Conservation (phyloP, 2,113 vertebrate species). For the Stegastes partitus region DNA sequence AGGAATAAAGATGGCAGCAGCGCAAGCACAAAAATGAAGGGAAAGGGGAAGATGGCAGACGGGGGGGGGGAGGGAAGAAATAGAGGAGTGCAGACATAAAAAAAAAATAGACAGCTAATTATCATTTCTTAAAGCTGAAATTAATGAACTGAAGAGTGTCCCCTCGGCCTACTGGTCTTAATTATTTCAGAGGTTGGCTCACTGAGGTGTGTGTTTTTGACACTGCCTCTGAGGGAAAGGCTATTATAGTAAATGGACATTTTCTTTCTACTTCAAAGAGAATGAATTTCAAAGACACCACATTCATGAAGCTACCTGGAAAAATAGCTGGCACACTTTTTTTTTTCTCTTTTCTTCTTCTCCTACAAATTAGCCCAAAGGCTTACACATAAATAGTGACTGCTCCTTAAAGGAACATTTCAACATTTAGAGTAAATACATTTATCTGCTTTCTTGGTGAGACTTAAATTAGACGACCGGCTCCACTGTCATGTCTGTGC, state of each 20-base stretch:
- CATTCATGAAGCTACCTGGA: slow-evolving; percentile 32
- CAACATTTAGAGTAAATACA: not conserved
- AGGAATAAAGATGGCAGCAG: slow-evolving; percentile 15
- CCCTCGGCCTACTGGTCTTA: slow-evolving; percentile 56
- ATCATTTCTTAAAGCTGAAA: slow-evolving; percentile 57
- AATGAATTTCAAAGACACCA: slow-evolving; percentile 58
- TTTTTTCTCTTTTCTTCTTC: not conserved
- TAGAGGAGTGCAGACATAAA: slow-evolving; percentile 26
- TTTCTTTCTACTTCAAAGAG: slow-evolving; percentile 66
- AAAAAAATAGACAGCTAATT: slow-evolving; percentile 24
- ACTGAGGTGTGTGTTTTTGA: slow-evolving; percentile 52
- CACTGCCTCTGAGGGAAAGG: slow-evolving; percentile 52
- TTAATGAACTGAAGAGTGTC: slow-evolving; percentile 48
- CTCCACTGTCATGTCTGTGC: too few relatives aligned
- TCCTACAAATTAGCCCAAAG: not conserved
- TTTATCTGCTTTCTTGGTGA: not conserved
- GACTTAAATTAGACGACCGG: not conserved
- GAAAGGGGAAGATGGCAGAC: not conserved
- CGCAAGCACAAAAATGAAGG: not conserved
- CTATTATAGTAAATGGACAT: slow-evolving; percentile 60
- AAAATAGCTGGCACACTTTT: slow-evolving; percentile 1
- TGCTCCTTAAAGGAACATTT: slow-evolving; percentile 9
- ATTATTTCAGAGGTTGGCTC: slow-evolving; percentile 62
- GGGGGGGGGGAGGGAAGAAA: slow-evolving; percentile 3
- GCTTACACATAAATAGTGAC: slow-evolving; percentile 14